Base-by-base conservation (phyloP, 2,888 invertebrate species). In the Gryllus longicercus region DNA sequence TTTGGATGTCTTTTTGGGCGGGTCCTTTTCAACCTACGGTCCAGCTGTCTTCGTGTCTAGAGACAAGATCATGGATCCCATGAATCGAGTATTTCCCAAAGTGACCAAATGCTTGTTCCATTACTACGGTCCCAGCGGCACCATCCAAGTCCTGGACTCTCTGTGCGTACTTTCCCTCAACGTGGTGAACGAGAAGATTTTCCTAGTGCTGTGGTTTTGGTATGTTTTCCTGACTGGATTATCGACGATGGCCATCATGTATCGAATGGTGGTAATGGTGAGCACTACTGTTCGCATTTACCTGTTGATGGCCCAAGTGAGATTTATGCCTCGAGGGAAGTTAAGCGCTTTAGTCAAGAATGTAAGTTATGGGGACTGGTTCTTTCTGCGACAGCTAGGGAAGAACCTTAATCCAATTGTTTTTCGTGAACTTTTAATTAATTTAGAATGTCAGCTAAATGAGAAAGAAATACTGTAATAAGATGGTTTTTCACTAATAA, bases 131-230 rank as follows among this genome's bases (percentile, higher is more conserved):
- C 89, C 91, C 0, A 89, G 90, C 0, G 93, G 93, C 5, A 86
- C 88, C 8, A 83, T 90, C 1, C 90, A 92, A 84, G 84, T 86
- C 0, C 88, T 88, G 82, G 93, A 93, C 84, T 90, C 91, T 0
- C 88, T 95, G 0, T 95, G 95, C 84, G 89, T 95, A n/a, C 87
- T 95, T 18, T 93, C 95, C 0, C 85, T 95, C 12, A 95, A 95
- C 85, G 92, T 94, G 83, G 90, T 95, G 76, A 94, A 95, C 85
- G 94, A 95, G 85, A 95, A 95, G 85, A 90, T 95, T n/a, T 63
- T 63, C 63, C 16, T 63, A 5, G 63, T 63, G 63, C 63, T 63
- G 16, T 63, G 63, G 63, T 63, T 63, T n/a, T 63, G 84, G 85
- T 87, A 87, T 83, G 85, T 87, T 81, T 82, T 86, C 75, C 83